Percentiles rank a stretch among this genome's conserved stretches.
Evolutionary conservation across 2,797 vertebrate genomes (phyloP).

Genomic region (Xiphophorus birchmanni): DNA sequence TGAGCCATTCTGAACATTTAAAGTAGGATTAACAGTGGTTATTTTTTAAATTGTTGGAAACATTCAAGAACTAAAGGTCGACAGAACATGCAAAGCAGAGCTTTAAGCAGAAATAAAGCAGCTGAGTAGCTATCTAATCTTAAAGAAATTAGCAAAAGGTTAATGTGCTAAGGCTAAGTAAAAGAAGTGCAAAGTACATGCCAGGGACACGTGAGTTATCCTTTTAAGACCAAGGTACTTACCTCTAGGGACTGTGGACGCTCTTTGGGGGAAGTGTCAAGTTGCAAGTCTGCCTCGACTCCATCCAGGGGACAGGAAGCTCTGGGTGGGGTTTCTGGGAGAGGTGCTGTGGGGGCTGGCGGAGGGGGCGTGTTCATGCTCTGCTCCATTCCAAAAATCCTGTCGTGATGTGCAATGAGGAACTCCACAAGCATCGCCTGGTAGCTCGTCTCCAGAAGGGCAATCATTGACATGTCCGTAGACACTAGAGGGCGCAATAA

Average conservation of each 20-base stretch:
- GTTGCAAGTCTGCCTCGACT: slow-evolving; percentile 36
- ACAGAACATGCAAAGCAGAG: slow-evolving; percentile 26
- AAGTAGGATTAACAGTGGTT: background rate
- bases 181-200: slow-evolving; percentile 18
- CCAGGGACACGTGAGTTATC: slow-evolving; percentile 13
- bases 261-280: slow-evolving; percentile 63
- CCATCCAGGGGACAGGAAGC: slow-evolving; percentile 52
- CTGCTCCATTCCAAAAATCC: slow-evolving; percentile 79
- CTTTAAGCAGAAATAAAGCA: slow-evolving; percentile 50
- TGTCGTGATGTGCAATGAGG: slow-evolving; percentile 85
- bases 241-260: slow-evolving; percentile 80
- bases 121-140: slow-evolving; percentile 56
- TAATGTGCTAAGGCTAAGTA: slow-evolving; percentile 57
- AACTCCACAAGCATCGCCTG: slow-evolving; percentile 91
- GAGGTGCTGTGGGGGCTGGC: slow-evolving; percentile 67
- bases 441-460: slow-evolving; percentile 88
- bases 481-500: slow-evolving; percentile 85
- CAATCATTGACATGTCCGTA: slow-evolving; percentile 79
- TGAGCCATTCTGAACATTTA: slow-evolving; percentile 5
- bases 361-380: slow-evolving; percentile 70
- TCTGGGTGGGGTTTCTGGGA: slow-evolving; percentile 71
- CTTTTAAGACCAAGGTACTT: slow-evolving; percentile 46
- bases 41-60: slow-evolving; percentile 7
- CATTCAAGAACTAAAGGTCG: slow-evolving; percentile 15
- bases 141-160: slow-evolving; percentile 40